Base-by-base conservation (phyloP, 2,888 invertebrate species). In the Nemapogon koenigi region DNA sequence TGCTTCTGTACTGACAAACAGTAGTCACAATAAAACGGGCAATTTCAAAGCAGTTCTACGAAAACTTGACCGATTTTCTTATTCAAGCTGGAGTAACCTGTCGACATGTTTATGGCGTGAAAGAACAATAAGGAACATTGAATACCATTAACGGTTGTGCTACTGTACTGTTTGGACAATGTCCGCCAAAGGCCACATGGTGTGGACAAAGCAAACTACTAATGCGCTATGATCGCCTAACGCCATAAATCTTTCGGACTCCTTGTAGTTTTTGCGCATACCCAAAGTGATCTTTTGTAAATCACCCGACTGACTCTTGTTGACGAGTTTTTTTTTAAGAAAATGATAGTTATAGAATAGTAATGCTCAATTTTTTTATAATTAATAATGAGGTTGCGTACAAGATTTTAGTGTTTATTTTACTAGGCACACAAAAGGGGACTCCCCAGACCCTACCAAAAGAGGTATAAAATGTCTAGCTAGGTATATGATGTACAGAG, bases 161-260 rank as follows among this genome's bases (percentile, higher is more conserved):
- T 58, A 59, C 61, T 55, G 66, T 58, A 59, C 61, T 55, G 66
- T 58, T 47, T 15, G 30, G 49, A 47, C 46, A 41, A 46, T 52
- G 26, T 66, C 67, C 37, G 32, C 18, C 35, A 72, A 70, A 65
- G 63, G 46, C 58, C 62, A 55, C 76, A 70, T 63, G 66, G 54
- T 49, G 71, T 44, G 71, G 57, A 76, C 72, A 76, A 75, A 60
- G 55, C 49, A n/a, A 42, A 45, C 54, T 72, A 69, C 76, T 78
- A 75, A 78, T 78, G 75, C 57, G 59, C 64, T 66, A 75, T 78
- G 76, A 78, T 78, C 72, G 55, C 52, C 55, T 60, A 52, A 49
- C 52, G 59, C 59, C 75, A 71, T 78, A 78, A 78, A 78, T 78
- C 73, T 69, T 53, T 40, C 43, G 37, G 46, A 59, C 57, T 60